phyloP scores from a whole-genome alignment of 2,113 vertebrate genomes.

The Meleagris gallopavo region DNA sequence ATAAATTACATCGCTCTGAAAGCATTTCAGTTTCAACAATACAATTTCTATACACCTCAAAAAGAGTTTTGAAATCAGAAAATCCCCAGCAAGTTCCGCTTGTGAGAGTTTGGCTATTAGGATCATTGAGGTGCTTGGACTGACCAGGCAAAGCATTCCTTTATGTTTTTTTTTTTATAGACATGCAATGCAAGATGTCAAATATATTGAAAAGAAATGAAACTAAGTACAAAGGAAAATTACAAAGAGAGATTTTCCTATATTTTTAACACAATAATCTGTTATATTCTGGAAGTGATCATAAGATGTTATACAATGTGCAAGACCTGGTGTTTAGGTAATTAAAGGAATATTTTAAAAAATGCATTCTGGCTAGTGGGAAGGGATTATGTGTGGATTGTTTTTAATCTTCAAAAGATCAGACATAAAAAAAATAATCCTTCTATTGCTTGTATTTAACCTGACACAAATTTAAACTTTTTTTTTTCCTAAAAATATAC shows the following conservation, averaged over 20 bases:
- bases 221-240: neutral
- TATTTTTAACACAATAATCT: constrained; percentile 14
- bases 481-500: neutral
- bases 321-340: constrained; percentile 45
- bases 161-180: neutral
- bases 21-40: neutral
- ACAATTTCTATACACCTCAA: rapidly evolving
- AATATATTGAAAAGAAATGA: neutral
- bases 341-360: constrained; percentile 60
- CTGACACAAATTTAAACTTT: constrained; percentile 6
- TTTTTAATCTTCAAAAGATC: constrained; percentile 68
- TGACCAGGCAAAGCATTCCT: neutral
- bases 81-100: neutral
- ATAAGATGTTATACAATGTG: constrained; percentile 30
- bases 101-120: neutral
- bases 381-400: constrained; percentile 62
- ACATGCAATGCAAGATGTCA: neutral
- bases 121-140: neutral
- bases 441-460: constrained; percentile 57
- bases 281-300: constrained; percentile 43
- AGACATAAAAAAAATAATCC: constrained; percentile 51
- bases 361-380: constrained; percentile 30
- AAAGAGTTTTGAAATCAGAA: neutral
- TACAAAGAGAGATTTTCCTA: constrained; percentile 18
- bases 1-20: neutral